These are phyloP conservation scores for Meloe dianella DNA, from an alignment of 2,888 invertebrate genomes.

Conservation along the genomic window DNA sequence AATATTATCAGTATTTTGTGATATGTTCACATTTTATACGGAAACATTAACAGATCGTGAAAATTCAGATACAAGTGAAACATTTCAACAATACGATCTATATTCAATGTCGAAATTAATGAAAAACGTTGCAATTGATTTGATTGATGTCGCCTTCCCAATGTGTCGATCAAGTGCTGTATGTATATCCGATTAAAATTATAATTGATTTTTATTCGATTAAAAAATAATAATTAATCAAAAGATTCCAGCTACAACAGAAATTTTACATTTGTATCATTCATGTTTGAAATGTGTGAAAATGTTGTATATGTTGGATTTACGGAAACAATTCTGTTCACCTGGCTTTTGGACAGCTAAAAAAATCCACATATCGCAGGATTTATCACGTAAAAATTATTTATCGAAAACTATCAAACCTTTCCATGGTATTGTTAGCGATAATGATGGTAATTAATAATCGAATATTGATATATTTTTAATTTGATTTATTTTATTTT, in stretches of 20 bases:
- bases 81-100: conserved; percentile 53
- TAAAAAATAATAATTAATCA: too few relatives aligned
- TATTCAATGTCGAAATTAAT: conserved; percentile 54
- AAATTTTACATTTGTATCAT: conserved; percentile 55
- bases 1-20: conserved; percentile 57
- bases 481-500: background rate
- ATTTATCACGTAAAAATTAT: conserved; percentile 56
- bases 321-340: conserved; percentile 76
- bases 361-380: conserved; percentile 56
- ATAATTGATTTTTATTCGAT: too few relatives aligned
- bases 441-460: conserved; percentile 46
- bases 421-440: conserved; percentile 52
- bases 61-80: conserved; percentile 57
- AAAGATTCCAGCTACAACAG: conserved; percentile 50
- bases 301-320: conserved; percentile 81
- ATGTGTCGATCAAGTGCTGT: conserved; percentile 56
- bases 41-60: conserved; percentile 58
- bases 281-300: conserved; percentile 55
- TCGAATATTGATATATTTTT: background rate
- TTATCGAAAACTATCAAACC: conserved; percentile 53
- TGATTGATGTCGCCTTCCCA: conserved; percentile 59
- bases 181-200: conserved; percentile 28
- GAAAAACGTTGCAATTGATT: conserved; percentile 53
- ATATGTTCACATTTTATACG: conserved; percentile 59
- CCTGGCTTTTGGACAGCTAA: conserved; percentile 57